Evolutionary conservation across 2,797 vertebrate genomes (phyloP).

Genomic region (Arctocebus calabarensis): DNA sequence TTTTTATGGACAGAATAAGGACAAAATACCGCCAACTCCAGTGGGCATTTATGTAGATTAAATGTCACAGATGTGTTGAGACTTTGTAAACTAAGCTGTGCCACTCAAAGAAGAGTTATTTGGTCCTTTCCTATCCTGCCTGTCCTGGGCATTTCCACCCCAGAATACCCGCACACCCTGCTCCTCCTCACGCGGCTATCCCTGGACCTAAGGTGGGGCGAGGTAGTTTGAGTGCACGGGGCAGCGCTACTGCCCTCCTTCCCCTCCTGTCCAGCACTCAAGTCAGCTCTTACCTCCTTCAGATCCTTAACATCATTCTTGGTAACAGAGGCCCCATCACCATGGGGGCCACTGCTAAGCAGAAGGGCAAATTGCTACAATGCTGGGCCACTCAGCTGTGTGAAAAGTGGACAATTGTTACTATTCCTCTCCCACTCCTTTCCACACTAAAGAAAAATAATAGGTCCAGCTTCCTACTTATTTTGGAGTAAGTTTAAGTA

Average conservation of each 20-base stretch:
- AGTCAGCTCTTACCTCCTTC: background rate
- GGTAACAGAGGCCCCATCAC: background rate
- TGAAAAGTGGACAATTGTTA: background rate
- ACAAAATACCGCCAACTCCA: background rate
- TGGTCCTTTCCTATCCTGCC: background rate
- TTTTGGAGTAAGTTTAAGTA: conserved; percentile 21
- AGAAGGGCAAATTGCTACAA: background rate
- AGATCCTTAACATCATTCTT: background rate
- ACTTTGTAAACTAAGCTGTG: background rate
- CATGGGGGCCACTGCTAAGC: background rate
- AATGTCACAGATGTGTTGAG: background rate
- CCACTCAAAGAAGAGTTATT: background rate
- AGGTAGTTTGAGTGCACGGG: background rate
- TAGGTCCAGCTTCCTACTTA: background rate
- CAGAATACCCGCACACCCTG: background rate
- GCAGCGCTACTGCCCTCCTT: no score
- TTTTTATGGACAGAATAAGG: background rate
- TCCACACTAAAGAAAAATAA: background rate
- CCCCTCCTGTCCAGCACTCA: background rate
- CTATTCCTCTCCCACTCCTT: background rate
- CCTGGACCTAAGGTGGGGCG: background rate
- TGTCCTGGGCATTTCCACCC: background rate
- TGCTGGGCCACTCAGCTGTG: background rate
- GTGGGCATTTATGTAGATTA: background rate
- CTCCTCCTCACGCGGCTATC: background rate